These are phyloP conservation scores for Paedocypris micromegethes DNA, from an alignment of 2,797 vertebrate genomes.

Conservation along the genomic window DNA sequence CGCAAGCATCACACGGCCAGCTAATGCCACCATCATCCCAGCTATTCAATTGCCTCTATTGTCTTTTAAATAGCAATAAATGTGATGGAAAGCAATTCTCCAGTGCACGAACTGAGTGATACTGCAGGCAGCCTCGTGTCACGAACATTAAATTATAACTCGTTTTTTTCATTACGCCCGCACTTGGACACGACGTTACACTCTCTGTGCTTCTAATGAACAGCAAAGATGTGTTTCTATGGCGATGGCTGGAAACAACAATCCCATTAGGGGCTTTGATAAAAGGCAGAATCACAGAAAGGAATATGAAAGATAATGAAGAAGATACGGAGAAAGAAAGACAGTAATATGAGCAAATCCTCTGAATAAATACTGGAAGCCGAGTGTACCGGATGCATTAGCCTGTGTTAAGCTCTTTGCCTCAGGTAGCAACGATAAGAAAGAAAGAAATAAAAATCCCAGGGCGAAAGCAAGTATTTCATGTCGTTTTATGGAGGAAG, in stretches of 20 bases:
- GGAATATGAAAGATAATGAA: slow-evolving; percentile 7
- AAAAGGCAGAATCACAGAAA: slow-evolving; percentile 19
- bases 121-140: slow-evolving; percentile 1
- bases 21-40: slow-evolving; percentile 22
- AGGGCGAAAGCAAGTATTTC: slow-evolving; percentile 23
- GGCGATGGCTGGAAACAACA: slow-evolving; percentile 56
- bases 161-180: slow-evolving; percentile 10
- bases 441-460: slow-evolving; percentile 20
- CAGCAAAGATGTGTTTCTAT: slow-evolving; percentile 60
- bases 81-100: slow-evolving; percentile 31
- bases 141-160: slow-evolving; percentile 29
- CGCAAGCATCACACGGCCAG: background rate
- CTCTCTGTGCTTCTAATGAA: slow-evolving; percentile 51
- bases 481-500: slow-evolving; percentile 24
- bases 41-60: slow-evolving; percentile 31
- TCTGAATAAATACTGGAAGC: slow-evolving; percentile 15
- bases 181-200: background rate
- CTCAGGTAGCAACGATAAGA: slow-evolving; percentile 14
- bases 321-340: slow-evolving; percentile 12
- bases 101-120: slow-evolving; percentile 6
- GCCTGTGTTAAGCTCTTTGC: slow-evolving; percentile 17
- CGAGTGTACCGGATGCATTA: slow-evolving; percentile 27
- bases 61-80: slow-evolving; percentile 26
- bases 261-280: slow-evolving; percentile 27
- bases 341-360: slow-evolving; percentile 27